Evolutionary conservation across 2,888 invertebrate genomes (phyloP), one percentile per base, ranked within the genome.

Genomic region (Drosophila anomalipes): DNA sequence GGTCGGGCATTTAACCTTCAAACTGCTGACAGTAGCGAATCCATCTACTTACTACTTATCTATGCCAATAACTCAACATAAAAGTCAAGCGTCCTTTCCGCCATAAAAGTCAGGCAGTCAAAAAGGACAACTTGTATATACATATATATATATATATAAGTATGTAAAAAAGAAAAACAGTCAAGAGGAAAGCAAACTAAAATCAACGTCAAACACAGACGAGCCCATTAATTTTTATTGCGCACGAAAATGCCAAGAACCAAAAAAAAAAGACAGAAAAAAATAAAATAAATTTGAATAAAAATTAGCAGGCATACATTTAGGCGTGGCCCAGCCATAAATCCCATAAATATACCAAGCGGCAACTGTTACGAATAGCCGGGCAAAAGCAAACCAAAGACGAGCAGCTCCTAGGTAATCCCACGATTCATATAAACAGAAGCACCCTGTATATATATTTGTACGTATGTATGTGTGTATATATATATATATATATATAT

Each of bases 281-380:
- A 57, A 49, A 60, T 47, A 64, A 71, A 71, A 75, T 58, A 75
- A 83, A 89, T 86, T 86, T 86, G 91, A 90, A 86, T 86, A 86
- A 86, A 86, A 86, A 86, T 86, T 86, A 86, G 91, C 89, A 81
- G 75, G 91, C 86, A 90, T 90, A 90, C 83, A 86, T 90, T 86
- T 86, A 77, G 89, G 86, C 81, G 85, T 78, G 77, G 73, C 70
- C 53, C 66, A 30, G 74, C 73, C 76, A 79, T 77, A 87, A 86
- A 77, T 74, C 76, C 74, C 78, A 75, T 83, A 89, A 90, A 88
- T 90, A 83, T 90, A 77, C 79, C 84, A 83, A 82, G 79, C 81
- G 79, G 85, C 83, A 91, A 91, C 82, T 91, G 90, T 91, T 89
- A 91, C 91, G 81, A 74, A 78, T 64, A 63, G 62, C 62, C 26